phyloP scores from a whole-genome alignment of 2,113 vertebrate species.

The Amazona guildingii region DNA sequence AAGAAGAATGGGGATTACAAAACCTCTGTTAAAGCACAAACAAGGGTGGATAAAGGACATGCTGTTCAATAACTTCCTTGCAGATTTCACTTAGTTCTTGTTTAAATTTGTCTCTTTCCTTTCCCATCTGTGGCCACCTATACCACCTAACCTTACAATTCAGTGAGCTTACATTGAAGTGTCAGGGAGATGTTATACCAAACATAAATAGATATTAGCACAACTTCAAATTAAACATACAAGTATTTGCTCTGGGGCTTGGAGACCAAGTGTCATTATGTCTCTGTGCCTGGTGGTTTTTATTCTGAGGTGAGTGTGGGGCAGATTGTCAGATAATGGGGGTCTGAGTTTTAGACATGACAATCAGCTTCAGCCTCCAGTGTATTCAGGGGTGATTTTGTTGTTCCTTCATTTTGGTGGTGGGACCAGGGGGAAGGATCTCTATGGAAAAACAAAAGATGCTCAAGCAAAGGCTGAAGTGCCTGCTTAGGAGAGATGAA shows the following conservation, averaged over 20 bases:
- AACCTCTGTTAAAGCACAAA: background rate
- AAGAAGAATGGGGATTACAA: background rate
- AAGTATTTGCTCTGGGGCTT: background rate
- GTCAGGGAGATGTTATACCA: background rate
- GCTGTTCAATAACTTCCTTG: background rate
- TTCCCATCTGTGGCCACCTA: background rate
- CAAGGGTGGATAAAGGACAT: background rate
- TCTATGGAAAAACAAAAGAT: background rate
- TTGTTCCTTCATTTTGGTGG: background rate
- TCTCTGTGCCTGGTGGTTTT: background rate
- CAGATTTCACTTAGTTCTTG: background rate
- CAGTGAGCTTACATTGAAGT: background rate
- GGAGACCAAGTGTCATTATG: background rate
- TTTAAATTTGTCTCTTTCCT: background rate
- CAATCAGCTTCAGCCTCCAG: background rate
- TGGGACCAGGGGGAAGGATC: background rate
- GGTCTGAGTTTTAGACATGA: background rate
- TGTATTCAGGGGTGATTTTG: background rate
- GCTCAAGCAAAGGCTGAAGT: background rate
- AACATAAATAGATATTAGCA: background rate
- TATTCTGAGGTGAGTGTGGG: background rate
- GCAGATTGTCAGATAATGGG: background rate
- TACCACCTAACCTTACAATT: background rate
- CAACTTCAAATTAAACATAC: background rate
- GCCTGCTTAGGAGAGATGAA: background rate